phyloP scores from a whole-genome alignment of 1,140 invertebrate species.

The Cataglyphis hispanica region DNA sequence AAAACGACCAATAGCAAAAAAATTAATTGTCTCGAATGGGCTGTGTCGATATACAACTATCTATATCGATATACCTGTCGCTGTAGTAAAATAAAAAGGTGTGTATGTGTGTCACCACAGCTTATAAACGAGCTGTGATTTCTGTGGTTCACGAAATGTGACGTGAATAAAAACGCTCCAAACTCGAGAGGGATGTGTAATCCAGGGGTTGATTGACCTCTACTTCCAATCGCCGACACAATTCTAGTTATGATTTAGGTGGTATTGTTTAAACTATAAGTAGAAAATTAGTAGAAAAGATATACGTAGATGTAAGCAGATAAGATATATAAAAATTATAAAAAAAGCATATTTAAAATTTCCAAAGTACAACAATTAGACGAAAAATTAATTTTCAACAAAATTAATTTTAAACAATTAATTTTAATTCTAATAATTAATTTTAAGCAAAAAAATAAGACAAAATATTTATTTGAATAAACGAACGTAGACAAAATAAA shows the following conservation, averaged over 20 bases:
- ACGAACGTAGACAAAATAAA: not conserved
- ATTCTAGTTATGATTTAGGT: not conserved
- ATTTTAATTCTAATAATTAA: too few species aligned
- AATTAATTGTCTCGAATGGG: not conserved
- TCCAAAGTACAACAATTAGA: too few species aligned
- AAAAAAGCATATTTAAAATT: too few species aligned
- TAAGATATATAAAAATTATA: too few species aligned
- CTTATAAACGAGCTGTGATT: not conserved
- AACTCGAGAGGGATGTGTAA: not conserved
- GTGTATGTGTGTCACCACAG: not conserved
- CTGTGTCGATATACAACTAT: not conserved
- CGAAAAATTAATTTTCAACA: too few species aligned
- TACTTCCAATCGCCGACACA: not conserved
- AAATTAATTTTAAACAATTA: too few species aligned
- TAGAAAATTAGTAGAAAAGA: not conserved
- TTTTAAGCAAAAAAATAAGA: not conserved
- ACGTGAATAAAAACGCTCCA: slow-evolving; percentile 28
- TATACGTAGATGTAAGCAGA: not conserved
- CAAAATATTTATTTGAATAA: not conserved
- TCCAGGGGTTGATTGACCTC: not conserved
- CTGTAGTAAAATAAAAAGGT: not conserved
- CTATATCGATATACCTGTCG: too few species aligned
- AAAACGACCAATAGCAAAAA: not conserved
- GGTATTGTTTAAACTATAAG: not conserved
- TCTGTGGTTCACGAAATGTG: slow-evolving; percentile 20